These are phyloP conservation scores for Saimiri boliviensis DNA, from an alignment of 2,113 vertebrate genomes.

Conservation along the genomic window DNA sequence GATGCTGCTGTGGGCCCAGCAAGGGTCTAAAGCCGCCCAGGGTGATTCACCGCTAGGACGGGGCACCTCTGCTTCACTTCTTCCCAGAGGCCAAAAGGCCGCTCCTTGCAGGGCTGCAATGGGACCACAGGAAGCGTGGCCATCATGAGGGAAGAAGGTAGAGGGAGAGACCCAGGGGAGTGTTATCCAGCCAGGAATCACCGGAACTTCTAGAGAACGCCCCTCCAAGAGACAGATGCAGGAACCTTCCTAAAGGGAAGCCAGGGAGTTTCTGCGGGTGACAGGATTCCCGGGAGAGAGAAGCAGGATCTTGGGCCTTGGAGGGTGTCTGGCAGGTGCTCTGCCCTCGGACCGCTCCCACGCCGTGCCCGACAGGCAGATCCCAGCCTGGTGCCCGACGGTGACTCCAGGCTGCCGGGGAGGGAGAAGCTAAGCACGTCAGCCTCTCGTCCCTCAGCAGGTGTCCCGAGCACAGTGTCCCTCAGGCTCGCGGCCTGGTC, in stretches of 20 bases:
- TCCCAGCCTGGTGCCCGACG: background rate
- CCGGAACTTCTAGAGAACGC: background rate
- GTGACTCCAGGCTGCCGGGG: background rate
- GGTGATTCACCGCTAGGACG: accelerated
- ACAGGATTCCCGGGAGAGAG: background rate
- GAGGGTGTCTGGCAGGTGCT: background rate
- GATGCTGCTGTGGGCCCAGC: accelerated
- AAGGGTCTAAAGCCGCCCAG: accelerated
- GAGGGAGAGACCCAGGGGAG: background rate
- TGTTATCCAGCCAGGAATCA: background rate
- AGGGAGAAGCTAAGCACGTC: background rate
- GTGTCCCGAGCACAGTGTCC: accelerated
- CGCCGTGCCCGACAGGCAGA: background rate
- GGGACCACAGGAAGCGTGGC: background rate
- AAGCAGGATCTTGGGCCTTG: accelerated
- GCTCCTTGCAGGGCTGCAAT: accelerated
- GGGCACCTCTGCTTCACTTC: background rate
- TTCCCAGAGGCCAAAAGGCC: background rate
- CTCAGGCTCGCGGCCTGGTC: background rate
- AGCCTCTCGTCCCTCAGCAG: background rate
- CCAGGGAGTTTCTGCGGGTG: background rate
- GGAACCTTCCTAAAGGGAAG: background rate
- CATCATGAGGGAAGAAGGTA: accelerated
- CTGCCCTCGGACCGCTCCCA: background rate
- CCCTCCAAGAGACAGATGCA: background rate